phyloP scores from a whole-genome alignment of 1,140 invertebrate genomes.

The Zaprionus davidi region DNA sequence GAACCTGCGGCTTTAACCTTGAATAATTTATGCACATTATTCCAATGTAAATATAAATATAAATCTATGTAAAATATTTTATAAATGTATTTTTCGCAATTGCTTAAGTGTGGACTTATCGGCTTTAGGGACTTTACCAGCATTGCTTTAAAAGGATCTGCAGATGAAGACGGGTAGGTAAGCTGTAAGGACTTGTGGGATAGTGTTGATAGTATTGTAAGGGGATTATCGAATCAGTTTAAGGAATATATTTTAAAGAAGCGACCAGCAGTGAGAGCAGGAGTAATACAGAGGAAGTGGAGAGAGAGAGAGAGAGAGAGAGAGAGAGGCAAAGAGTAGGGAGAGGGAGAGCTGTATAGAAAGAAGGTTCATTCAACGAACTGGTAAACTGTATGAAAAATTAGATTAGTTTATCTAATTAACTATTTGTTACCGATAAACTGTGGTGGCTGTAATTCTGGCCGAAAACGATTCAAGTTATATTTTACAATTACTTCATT shows the following conservation, averaged over 20 bases:
- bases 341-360: too few species aligned
- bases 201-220: background rate
- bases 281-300: too few species aligned
- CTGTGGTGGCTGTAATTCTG: too few species aligned
- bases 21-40: conserved; percentile 58
- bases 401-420: too few species aligned
- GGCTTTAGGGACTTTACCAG: background rate
- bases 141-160: background rate
- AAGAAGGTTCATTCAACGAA: too few species aligned
- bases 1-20: conserved; percentile 16
- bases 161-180: background rate
- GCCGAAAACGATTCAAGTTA: too few species aligned
- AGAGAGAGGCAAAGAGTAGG: too few species aligned
- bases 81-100: conserved; percentile 49
- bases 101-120: conserved; percentile 3
- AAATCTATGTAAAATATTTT: conserved; percentile 40
- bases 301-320: too few species aligned
- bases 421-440: too few species aligned
- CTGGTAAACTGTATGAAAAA: background rate
- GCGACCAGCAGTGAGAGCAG: background rate
- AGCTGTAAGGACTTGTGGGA: background rate
- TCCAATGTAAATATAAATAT: conserved; percentile 23
- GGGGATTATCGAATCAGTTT: background rate
- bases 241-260: background rate
- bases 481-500: too few species aligned